Conservation (phyloP, 2,888 invertebrate genomes). For the Tenthredo distinguenda region DNA sequence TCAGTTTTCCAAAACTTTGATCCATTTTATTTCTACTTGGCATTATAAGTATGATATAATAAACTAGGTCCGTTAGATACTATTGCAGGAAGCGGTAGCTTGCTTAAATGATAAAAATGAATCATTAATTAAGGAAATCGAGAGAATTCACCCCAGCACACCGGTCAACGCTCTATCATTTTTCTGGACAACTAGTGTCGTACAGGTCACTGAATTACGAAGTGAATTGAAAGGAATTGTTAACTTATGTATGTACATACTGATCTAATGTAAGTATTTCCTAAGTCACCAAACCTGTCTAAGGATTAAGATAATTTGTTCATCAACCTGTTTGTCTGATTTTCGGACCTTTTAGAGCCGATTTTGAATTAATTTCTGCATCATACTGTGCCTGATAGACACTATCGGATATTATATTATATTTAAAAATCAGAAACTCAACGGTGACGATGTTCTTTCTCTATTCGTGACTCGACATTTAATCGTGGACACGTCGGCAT, state of each 20-base stretch:
- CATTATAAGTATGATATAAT: not conserved
- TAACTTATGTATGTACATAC: not conserved
- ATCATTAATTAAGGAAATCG: not conserved
- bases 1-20: not conserved
- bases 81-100: not conserved
- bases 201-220: not conserved
- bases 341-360: no score
- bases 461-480: constrained; percentile 7
- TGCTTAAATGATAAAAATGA: not conserved
- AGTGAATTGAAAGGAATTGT: not conserved
- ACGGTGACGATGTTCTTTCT: not conserved
- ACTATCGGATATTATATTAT: not conserved
- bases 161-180: not conserved
- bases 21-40: not conserved
- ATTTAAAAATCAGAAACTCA: not conserved
- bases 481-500: not conserved
- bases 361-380: not conserved
- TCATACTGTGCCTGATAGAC: not conserved
- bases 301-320: not conserved
- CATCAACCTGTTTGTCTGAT: not conserved
- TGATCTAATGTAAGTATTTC: not conserved
- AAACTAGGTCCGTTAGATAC: not conserved
- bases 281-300: not conserved
- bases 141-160: not conserved
- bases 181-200: not conserved